phyloP scores from a whole-genome alignment of 2,888 invertebrate species.

The Chrysomela aeneicollis region DNA sequence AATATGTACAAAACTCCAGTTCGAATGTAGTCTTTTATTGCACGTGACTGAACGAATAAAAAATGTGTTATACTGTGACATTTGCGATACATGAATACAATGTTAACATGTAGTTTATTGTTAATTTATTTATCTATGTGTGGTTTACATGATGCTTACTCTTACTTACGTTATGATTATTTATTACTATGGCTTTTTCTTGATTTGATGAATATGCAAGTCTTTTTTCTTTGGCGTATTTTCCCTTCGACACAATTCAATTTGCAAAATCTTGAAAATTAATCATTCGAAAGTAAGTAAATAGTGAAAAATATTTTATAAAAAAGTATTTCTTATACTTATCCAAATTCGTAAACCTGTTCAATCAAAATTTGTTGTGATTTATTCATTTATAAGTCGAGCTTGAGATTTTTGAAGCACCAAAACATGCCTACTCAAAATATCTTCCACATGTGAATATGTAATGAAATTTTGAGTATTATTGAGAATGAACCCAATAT shows the following conservation, averaged over 20 bases:
- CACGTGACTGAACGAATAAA: slow-evolving; percentile 36
- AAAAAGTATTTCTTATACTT: neutral
- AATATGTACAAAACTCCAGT: slow-evolving; percentile 47
- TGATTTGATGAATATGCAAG: slow-evolving; percentile 31
- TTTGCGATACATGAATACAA: slow-evolving; percentile 24
- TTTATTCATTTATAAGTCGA: too few species aligned
- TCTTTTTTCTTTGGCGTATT: slow-evolving; percentile 40
- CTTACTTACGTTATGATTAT: slow-evolving; percentile 30
- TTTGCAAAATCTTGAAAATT: neutral
- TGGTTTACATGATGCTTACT: slow-evolving; percentile 31
- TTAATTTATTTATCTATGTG: slow-evolving; percentile 24
- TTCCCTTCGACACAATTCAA: slow-evolving; percentile 22
- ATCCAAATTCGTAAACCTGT: neutral
- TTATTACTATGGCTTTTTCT: slow-evolving; percentile 26
- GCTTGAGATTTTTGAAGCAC: too few species aligned
- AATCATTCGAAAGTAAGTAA: too few species aligned
- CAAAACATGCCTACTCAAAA: too few species aligned
- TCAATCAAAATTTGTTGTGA: neutral
- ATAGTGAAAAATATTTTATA: neutral
- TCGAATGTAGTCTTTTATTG: slow-evolving; percentile 39
- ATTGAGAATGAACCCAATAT: slow-evolving; percentile 18
- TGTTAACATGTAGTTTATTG: slow-evolving; percentile 28
- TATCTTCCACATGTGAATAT: slow-evolving; percentile 2
- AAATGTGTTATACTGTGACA: slow-evolving; percentile 24
- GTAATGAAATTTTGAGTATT: slow-evolving; percentile 13